phyloP scores from a whole-genome alignment of 2,888 invertebrate species.

The Leptopilina drosophilae region DNA sequence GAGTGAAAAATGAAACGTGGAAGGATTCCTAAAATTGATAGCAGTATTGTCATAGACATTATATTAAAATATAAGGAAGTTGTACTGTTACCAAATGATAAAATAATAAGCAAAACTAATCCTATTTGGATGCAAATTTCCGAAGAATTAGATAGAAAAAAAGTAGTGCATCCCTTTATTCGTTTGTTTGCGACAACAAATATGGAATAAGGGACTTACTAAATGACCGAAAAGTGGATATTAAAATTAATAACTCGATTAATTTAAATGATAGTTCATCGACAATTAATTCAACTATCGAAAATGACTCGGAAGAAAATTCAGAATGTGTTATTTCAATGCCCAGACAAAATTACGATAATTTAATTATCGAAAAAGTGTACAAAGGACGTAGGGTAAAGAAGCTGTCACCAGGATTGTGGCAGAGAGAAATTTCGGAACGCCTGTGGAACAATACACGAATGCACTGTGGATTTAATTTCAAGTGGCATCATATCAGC shows the following conservation, averaged over 20 bases:
- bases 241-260: neutral
- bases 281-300: neutral
- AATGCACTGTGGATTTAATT: slow-evolving; percentile 19
- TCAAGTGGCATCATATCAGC: slow-evolving; percentile 11
- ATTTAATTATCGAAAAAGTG: neutral
- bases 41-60: neutral
- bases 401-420: neutral
- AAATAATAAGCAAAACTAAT: neutral
- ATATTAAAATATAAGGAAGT: neutral
- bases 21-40: neutral
- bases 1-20: neutral
- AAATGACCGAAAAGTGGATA: neutral
- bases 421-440: slow-evolving; percentile 26
- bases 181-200: neutral
- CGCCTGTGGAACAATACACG: neutral
- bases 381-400: neutral
- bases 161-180: neutral
- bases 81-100: neutral
- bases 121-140: neutral
- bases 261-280: neutral
- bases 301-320: neutral
- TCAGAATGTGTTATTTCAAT: neutral
- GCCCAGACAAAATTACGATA: neutral
- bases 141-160: neutral
- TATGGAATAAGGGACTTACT: neutral